Percentiles rank a stretch among this genome's conserved stretches.
Evolutionary conservation across 2,888 invertebrate genomes (phyloP).

Genomic region (Zygaena filipendulae): DNA sequence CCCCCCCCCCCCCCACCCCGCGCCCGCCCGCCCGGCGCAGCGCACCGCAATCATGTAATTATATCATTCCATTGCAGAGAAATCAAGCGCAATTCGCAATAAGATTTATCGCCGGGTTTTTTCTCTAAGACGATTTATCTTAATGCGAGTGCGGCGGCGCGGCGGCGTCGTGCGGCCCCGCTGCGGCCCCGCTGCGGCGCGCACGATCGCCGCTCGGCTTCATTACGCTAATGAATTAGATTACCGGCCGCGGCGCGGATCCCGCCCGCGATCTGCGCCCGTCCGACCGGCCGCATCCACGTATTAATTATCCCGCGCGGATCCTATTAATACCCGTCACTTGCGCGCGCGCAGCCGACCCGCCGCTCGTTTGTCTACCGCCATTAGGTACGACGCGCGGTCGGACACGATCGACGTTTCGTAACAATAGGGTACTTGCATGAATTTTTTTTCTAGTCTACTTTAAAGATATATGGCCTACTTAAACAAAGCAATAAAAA

Average conservation of each 20-base stretch:
- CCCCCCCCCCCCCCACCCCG: too few relatives aligned
- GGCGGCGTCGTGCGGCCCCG: constrained; percentile 14
- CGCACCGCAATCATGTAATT: constrained; percentile 33
- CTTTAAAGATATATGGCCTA: too few relatives aligned
- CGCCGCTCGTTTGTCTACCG: background rate
- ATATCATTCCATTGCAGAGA: constrained; percentile 35
- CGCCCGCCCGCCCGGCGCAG: background rate
- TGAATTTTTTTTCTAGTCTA: too few relatives aligned
- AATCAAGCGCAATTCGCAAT: constrained; percentile 34
- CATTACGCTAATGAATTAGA: background rate
- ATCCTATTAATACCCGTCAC: constrained; percentile 29
- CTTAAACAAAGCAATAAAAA: too few relatives aligned
- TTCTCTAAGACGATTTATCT: constrained; percentile 29
- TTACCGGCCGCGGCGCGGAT: background rate
- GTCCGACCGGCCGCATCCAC: too few relatives aligned
- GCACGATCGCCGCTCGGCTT: too few relatives aligned
- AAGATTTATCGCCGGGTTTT: constrained; percentile 34
- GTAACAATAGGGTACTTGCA: too few relatives aligned
- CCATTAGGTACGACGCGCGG: background rate
- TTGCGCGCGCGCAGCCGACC: constrained; percentile 8
- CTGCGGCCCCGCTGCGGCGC: constrained; percentile 9
- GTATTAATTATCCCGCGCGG: constrained; percentile 23
- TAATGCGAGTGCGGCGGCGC: constrained; percentile 9
- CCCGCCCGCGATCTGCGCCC: constrained; percentile 7
- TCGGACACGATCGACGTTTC: too few relatives aligned